Evolutionary conservation across 2,113 vertebrate species (phyloP), one percentile per base, ranked within the genome.

Genomic region (Oreotrochilus melanogaster): DNA sequence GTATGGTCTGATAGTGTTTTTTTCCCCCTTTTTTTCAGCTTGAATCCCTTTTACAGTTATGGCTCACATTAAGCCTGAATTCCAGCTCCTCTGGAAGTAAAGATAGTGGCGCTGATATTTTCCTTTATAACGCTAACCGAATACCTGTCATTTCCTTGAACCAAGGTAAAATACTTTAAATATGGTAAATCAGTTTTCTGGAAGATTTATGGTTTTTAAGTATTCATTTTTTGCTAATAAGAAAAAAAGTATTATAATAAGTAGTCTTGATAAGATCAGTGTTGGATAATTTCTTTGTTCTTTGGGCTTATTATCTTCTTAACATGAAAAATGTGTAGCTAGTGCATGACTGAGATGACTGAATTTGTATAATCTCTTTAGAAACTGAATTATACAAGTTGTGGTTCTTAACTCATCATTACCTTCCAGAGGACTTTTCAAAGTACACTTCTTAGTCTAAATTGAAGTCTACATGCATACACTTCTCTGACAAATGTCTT

Each of bases 41-140:
- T 97, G 99, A 99, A 97, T 99, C 99, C 17, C 98, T 99, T 74
- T 98, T 99, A 85, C 99, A 99, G 89, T 98, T 99, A 64, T 99
- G 99, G 99, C 98, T 99, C 94, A 99, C 99, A 42, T 98, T 99
- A 97, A 99, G 99, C 96, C 98, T 99, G 81, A 99, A 99, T 98
- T 99, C 99, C 18, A 98, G 98, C 85, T 98, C 99, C 18, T 97
- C 96, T 54, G 98, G 98, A 91, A 98, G 97, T 43, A 99, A 99
- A 92, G 99, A 99, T 45, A 98, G 94, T n/a, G 98, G 99, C 54
- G 97, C 98, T 28, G 99, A 99, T 96, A 98, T 99, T 97, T 99
- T 99, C 95, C 96, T 99, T 90, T 99, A 99, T 93, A 99, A 99
- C 16, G 98, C 99, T 95, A 99, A 99, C 96, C 92, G 99, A 94